Evolutionary conservation across 1,140 invertebrate genomes (phyloP).

Genomic region (Popillia japonica): DNA sequence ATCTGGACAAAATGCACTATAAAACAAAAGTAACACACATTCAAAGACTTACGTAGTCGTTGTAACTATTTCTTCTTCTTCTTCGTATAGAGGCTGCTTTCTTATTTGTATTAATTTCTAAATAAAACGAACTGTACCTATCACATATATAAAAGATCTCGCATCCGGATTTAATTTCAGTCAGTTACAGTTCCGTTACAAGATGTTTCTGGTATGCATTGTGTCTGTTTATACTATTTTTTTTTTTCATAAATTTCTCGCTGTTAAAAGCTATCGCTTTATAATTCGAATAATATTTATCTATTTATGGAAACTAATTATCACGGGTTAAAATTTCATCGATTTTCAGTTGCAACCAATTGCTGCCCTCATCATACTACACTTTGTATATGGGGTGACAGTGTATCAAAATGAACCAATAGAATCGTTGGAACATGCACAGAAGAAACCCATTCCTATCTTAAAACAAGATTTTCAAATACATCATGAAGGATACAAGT

Average conservation of each 20-base stretch:
- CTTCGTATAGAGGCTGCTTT: background rate
- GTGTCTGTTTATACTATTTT: too few relatives aligned
- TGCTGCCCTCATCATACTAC: background rate
- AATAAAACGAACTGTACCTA: background rate
- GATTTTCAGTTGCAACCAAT: background rate
- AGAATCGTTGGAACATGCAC: conserved; percentile 12
- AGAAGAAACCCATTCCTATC: conserved; percentile 47
- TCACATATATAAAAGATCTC: background rate
- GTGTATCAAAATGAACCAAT: background rate
- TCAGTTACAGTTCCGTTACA: background rate
- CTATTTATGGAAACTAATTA: too few relatives aligned
- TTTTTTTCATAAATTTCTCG: too few relatives aligned
- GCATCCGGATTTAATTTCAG: background rate
- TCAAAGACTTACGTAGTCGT: background rate
- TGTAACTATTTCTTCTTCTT: background rate
- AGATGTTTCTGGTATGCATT: too few relatives aligned
- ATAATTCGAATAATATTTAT: too few relatives aligned
- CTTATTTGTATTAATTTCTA: conserved; percentile 25
- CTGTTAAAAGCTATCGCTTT: background rate
- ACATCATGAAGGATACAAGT: conserved; percentile 48
- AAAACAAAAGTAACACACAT: background rate
- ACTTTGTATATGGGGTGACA: background rate
- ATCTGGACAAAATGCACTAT: background rate
- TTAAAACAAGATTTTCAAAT: conserved; percentile 50
- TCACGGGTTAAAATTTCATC: background rate